Evolutionary conservation across 2,888 invertebrate species (phyloP), one percentile per base, ranked within the genome.

Genomic region (Sarcophaga subvicina): DNA sequence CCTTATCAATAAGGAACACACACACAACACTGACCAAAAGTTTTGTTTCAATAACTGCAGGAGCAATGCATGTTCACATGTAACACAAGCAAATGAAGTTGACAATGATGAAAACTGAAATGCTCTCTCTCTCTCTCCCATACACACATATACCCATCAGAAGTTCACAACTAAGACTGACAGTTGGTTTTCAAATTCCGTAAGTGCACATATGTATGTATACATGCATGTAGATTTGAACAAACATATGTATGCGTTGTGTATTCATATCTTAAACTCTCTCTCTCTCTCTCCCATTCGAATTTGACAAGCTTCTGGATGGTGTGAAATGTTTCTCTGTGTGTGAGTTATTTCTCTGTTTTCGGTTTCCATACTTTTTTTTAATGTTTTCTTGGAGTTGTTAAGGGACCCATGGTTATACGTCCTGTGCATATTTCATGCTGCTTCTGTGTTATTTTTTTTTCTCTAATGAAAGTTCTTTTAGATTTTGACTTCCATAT

Each of bases 101-200:
- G 86, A 80, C 73, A 73, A 78, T 70, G 78, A 78, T 72, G 70
- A 73, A 83, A 72, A 78, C 83, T 54, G 59, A 66, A 71, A 47
- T n/a, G 66, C 82, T 37, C 64, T 25, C 22, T 22, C 22, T 22
- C 12, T 4, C 22, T 37, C 6, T 4, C 2, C 12, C 45, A 80
- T 54, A 63, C 54, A 27, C 11, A 45, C 20, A 59, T 27, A 66
- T 80, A 62, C 62, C 62, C 27, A 22, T 37, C 3, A 37, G 37
- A 37, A 37, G 37, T 37, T 37, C 37, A 11, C 73, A 73, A 73
- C 78, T 78, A 37, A 66, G 6, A 60, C 25, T 86, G 80, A 78
- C 78, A 86, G 70, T 66, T 78, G 78, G 62, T 78, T 86, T 83
- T 78, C 49, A 60, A 66, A 86, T 22, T 64, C 75, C 70, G 73